Conservation (phyloP, 2,113 vertebrate genomes). For the Epinephelus lanceolatus region DNA sequence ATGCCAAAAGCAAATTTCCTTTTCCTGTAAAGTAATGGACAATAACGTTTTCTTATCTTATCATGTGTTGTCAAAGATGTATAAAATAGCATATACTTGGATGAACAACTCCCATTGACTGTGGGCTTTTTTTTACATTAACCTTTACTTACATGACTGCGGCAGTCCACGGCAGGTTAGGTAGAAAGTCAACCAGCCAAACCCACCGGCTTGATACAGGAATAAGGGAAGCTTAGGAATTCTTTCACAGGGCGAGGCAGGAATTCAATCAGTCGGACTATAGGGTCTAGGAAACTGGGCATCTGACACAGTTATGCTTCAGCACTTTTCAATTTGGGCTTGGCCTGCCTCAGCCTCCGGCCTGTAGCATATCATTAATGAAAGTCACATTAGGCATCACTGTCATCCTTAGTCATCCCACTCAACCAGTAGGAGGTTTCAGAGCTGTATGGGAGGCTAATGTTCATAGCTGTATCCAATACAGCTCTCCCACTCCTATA, state of each 20-base stretch:
- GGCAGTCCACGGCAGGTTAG: slow-evolving; percentile 40
- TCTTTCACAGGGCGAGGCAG: slow-evolving; percentile 70
- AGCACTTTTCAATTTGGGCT: slow-evolving; percentile 83
- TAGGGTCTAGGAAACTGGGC: slow-evolving; percentile 73
- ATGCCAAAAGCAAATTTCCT: neutral
- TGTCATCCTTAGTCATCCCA: slow-evolving; percentile 63
- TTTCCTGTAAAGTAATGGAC: neutral
- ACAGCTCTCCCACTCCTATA: slow-evolving; percentile 11
- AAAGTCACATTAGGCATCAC: slow-evolving; percentile 79
- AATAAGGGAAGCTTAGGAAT: slow-evolving; percentile 67
- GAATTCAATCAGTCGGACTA: slow-evolving; percentile 79
- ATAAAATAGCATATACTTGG: neutral
- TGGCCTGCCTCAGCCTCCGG: slow-evolving; percentile 70
- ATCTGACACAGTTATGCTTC: slow-evolving; percentile 81
- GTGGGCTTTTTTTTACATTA: neutral
- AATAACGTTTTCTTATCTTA: neutral
- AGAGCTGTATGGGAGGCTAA: slow-evolving; percentile 53
- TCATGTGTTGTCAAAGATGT: neutral
- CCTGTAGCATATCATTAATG: slow-evolving; percentile 79
- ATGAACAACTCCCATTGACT: neutral
- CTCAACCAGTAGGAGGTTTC: slow-evolving; percentile 63
- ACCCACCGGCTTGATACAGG: slow-evolving; percentile 23
- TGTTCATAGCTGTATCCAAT: slow-evolving; percentile 37
- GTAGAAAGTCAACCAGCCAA: slow-evolving; percentile 48
- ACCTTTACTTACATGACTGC: slow-evolving; percentile 5